Base-by-base conservation (phyloP, 2,113 vertebrate genomes). In the Progne subis region DNA sequence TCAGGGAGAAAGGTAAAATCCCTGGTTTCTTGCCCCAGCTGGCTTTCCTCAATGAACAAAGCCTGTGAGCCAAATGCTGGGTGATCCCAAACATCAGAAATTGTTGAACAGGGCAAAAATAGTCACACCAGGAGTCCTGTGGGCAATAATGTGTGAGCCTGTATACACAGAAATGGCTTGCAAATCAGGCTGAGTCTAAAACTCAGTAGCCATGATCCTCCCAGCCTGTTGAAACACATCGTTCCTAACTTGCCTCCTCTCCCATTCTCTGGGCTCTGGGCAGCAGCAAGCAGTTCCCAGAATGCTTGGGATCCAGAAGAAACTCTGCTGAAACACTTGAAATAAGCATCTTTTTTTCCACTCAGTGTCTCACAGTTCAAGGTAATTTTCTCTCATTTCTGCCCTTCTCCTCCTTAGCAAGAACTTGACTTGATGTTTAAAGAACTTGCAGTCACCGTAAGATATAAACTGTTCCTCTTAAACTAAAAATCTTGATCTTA, bases 401-500 rank as follows among this genome's bases (percentile, higher is more conserved):
- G 63, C 69, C 53, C 47, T 91, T 92, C 53, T 12, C 37, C 39
- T 88, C 41, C 71, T 76, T 68, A 77, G 41, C 76, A 95, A 84
- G 95, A 85, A 94, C 95, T 96, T 97, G 95, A 21, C 16, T 93
- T 88, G 59, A 37, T 95, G 93, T 95, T 96, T 95, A 95, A 91
- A 92, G 95, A 91, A 91, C 88, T 94, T 94, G 28, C 76, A 91
- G 67, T 91, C 91, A 77, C 65, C 20, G 1, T 80, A 71, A 90
- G 65, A 84, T 81, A 86, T 44, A 88, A 93, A 94, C 21, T 80
- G 88, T 94, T 97, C 82, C 82, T 71, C 28, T 44, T 63, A 87
- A 81, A 86, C 52, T 87, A 53, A 57, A 90, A 61, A 89, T 84
- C 55, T 86, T 85, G 16, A 26, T 85, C n/a, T n/a, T n/a, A n/a